Conservation (phyloP, 2,797 vertebrate genomes). For the Paramormyrops hopkinsi region DNA sequence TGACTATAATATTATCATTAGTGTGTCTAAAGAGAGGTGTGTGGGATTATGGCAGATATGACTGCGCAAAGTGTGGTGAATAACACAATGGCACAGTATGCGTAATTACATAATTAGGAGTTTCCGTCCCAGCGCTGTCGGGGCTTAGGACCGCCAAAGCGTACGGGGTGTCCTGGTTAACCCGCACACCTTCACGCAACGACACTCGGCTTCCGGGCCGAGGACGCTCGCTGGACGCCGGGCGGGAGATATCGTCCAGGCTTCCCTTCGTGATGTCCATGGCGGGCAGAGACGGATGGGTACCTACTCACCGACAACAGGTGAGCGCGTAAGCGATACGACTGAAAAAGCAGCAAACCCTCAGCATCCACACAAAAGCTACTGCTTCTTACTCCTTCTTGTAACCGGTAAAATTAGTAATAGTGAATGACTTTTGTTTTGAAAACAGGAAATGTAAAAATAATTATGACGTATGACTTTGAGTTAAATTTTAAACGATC, state of each 20-base stretch:
- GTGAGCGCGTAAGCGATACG: not conserved
- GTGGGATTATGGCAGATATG: not conserved
- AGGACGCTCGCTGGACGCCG: slow-evolving; percentile 56
- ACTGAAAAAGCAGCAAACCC: not conserved
- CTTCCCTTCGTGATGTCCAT: slow-evolving; percentile 72
- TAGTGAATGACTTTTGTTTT: not conserved
- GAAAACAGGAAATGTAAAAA: not conserved
- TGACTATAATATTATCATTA: no score
- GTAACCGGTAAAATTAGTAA: not conserved
- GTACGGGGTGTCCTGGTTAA: slow-evolving; percentile 21
- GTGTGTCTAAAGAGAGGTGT: not conserved
- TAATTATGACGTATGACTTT: not conserved
- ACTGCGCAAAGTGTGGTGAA: not conserved
- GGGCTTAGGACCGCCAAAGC: slow-evolving; percentile 63
- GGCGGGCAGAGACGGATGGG: not conserved
- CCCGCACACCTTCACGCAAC: slow-evolving; percentile 27
- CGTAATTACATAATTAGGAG: slow-evolving; percentile 40
- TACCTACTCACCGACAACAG: not conserved
- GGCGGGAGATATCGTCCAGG: slow-evolving; percentile 70
- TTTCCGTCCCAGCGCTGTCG: slow-evolving; percentile 52
- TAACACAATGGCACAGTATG: not conserved
- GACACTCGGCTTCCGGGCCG: slow-evolving; percentile 50
- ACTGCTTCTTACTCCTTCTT: not conserved
- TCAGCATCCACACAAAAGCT: not conserved
- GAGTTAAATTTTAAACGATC: not conserved